phyloP scores from a whole-genome alignment of 2,113 vertebrate genomes.

The Solea solea region DNA sequence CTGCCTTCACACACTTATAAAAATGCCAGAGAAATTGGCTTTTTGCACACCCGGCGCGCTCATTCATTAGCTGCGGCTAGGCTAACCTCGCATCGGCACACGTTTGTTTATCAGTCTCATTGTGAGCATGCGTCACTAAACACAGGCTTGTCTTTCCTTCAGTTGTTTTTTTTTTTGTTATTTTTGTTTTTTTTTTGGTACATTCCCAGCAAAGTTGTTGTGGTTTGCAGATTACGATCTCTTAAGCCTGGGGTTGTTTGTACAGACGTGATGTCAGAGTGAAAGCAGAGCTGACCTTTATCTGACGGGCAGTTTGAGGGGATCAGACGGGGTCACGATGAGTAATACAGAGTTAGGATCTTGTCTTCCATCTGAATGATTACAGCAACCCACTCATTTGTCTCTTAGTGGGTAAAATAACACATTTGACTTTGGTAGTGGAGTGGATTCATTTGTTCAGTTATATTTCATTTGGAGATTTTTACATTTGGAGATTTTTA shows the following conservation, averaged over 20 bases:
- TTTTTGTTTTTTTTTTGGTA: constrained; percentile 17
- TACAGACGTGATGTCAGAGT: constrained; percentile 49
- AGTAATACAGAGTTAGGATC: constrained; percentile 32
- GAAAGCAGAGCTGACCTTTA: constrained; percentile 55
- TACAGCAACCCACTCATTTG: not conserved
- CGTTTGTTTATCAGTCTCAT: constrained; percentile 37
- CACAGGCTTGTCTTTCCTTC: constrained; percentile 10
- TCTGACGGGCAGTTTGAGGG: constrained; percentile 52
- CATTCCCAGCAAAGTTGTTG: constrained; percentile 31
- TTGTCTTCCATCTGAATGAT: not conserved
- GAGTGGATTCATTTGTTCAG: too few species aligned
- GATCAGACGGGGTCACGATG: constrained; percentile 31
- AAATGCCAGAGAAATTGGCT: constrained; percentile 65
- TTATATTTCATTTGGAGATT: too few species aligned
- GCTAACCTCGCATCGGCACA: constrained; percentile 38
- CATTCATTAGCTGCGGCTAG: constrained; percentile 55
- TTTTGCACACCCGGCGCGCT: constrained; percentile 28
- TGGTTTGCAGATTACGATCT: constrained; percentile 54
- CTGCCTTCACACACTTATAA: constrained; percentile 60
- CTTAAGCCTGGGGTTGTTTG: constrained; percentile 48
- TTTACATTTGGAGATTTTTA: too few species aligned
- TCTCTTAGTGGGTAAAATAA: constrained; percentile 4
- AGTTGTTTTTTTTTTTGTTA: constrained; percentile 17
- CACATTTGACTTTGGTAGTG: too few species aligned
- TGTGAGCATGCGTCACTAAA: constrained; percentile 38